phyloP scores from a whole-genome alignment of 1,140 invertebrate genomes.

The Drosophila pseudoananassae region DNA sequence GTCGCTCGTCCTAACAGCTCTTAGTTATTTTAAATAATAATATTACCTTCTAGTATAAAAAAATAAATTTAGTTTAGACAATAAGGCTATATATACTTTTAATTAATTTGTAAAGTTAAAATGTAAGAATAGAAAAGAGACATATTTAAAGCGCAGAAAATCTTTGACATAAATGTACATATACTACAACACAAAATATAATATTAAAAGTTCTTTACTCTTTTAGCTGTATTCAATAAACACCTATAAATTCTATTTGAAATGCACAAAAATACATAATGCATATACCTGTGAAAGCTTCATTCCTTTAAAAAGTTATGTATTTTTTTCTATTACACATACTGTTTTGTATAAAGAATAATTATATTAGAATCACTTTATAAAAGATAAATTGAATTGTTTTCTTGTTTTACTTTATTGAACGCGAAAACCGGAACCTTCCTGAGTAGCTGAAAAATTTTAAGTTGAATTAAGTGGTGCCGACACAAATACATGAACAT shows the following conservation, averaged over 20 bases:
- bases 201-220: constrained; percentile 32
- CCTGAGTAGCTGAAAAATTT: no score
- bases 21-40: constrained; percentile 59
- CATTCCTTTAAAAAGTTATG: constrained; percentile 58
- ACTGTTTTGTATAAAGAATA: constrained; percentile 61
- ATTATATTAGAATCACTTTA: constrained; percentile 72
- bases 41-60: constrained; percentile 59
- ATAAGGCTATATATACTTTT: constrained; percentile 56
- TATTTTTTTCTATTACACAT: constrained; percentile 51
- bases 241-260: constrained; percentile 28
- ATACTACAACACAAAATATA: constrained; percentile 45
- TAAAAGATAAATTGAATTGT: constrained; percentile 2
- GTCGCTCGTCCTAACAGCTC: constrained; percentile 23
- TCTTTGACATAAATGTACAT: constrained; percentile 65
- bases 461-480: no score
- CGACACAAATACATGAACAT: no score
- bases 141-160: constrained; percentile 22
- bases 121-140: constrained; percentile 40
- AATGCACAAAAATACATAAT: constrained; percentile 51
- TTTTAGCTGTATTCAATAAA: constrained; percentile 50
- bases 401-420: constrained; percentile 8
- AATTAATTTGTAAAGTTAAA: constrained; percentile 79
- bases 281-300: constrained; percentile 49
- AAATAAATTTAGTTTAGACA: constrained; percentile 56
- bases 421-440: no score